phyloP scores from a whole-genome alignment of 2,113 vertebrate species.

The Brachyhypopomus occidentalis region DNA sequence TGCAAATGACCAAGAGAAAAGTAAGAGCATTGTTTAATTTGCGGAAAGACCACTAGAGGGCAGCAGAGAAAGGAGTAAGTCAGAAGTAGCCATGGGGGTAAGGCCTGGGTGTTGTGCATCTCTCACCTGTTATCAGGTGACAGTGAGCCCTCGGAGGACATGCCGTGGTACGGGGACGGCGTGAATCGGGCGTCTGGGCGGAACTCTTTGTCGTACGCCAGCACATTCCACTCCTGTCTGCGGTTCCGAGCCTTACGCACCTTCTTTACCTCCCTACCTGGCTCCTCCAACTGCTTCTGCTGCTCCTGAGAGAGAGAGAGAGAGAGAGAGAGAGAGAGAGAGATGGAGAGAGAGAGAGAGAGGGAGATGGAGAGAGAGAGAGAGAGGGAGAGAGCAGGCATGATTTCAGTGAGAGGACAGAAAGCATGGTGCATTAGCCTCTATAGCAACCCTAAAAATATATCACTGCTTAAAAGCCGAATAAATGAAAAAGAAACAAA shows the following conservation, averaged over 20 bases:
- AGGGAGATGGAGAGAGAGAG: neutral
- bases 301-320: constrained; percentile 77
- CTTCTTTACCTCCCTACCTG: constrained; percentile 90
- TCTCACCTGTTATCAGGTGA: constrained; percentile 88
- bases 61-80: constrained; percentile 54
- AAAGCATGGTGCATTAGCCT: no score
- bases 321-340: constrained; percentile 5
- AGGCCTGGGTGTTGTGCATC: neutral
- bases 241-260: constrained; percentile 91
- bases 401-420: neutral
- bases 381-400: constrained; percentile 3
- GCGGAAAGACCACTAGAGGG: constrained; percentile 57
- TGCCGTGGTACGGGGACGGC: constrained; percentile 89
- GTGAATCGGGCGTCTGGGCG: constrained; percentile 87
- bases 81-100: neutral
- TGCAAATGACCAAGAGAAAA: neutral
- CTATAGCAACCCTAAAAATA: no score
- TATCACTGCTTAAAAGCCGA: no score
- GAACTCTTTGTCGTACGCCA: constrained; percentile 93
- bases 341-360: constrained; percentile 14
- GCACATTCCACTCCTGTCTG: constrained; percentile 91
- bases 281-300: constrained; percentile 87
- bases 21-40: neutral
- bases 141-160: constrained; percentile 90
- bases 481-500: no score